Evolutionary conservation across 2,797 vertebrate species (phyloP).

Genomic region (Tadarida brasiliensis): DNA sequence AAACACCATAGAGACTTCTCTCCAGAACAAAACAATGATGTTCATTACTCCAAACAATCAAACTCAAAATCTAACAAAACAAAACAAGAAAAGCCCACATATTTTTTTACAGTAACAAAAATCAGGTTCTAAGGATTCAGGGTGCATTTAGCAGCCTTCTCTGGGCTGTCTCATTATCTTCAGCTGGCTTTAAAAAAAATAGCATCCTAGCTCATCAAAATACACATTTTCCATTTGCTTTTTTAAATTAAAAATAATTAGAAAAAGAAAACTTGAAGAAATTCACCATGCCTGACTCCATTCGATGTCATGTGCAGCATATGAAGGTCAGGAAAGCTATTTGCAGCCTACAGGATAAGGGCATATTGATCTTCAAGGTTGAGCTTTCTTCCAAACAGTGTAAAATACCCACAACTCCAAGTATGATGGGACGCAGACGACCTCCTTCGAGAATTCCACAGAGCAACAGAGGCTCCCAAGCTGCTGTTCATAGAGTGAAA

Average conservation of each 20-base stretch:
- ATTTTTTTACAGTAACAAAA: constrained; percentile 80
- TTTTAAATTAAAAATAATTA: constrained; percentile 86
- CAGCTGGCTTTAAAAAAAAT: constrained; percentile 87
- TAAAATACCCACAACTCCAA: constrained; percentile 91
- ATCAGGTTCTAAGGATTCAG: constrained; percentile 91
- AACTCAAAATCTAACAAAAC: constrained; percentile 59
- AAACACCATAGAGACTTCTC: constrained; percentile 76
- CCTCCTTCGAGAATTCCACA: constrained; percentile 96
- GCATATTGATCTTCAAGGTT: neutral
- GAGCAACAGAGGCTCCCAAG: constrained; percentile 95
- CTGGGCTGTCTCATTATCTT: constrained; percentile 85
- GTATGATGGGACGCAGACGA: constrained; percentile 96
- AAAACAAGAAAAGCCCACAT: constrained; percentile 47
- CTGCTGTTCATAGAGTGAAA: constrained; percentile 95
- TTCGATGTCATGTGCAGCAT: fast-evolving
- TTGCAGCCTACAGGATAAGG: constrained; percentile 82
- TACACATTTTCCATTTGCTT: constrained; percentile 89
- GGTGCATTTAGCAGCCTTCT: constrained; percentile 87
- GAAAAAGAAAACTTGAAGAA: neutral
- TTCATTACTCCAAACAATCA: constrained; percentile 79
- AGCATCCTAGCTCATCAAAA: constrained; percentile 88
- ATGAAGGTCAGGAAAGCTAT: constrained; percentile 73
- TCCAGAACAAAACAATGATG: constrained; percentile 83
- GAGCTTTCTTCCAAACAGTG: neutral
- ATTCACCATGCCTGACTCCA: neutral